Conservation (phyloP, 1,140 invertebrate species). For the Eufriesea mexicana region DNA sequence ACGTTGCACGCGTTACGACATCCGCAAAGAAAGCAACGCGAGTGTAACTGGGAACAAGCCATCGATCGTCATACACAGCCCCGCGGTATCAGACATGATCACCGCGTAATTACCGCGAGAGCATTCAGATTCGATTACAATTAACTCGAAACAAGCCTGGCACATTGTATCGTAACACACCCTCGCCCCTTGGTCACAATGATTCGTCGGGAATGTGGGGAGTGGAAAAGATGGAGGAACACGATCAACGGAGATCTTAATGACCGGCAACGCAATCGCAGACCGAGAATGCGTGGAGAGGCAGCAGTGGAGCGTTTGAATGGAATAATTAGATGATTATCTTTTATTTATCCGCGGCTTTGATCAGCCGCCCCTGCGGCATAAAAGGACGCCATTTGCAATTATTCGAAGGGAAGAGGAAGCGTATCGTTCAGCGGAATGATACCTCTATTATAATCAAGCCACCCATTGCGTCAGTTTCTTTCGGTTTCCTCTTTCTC, state of each 20-base stretch:
- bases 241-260: slow-evolving; percentile 67
- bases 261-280: slow-evolving; percentile 63
- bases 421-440: slow-evolving; percentile 74
- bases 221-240: slow-evolving; percentile 51
- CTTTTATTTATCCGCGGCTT: slow-evolving; percentile 78
- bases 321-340: slow-evolving; percentile 79
- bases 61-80: neutral
- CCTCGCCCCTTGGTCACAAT: slow-evolving; percentile 51
- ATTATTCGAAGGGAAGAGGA: slow-evolving; percentile 76
- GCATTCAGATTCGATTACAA: slow-evolving; percentile 31
- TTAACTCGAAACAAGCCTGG: slow-evolving; percentile 27
- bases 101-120: slow-evolving; percentile 10
- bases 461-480: slow-evolving; percentile 77
- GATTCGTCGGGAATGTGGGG: slow-evolving; percentile 56
- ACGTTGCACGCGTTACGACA: neutral
- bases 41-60: neutral
- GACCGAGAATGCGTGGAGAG: slow-evolving; percentile 36
- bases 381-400: slow-evolving; percentile 78
- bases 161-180: slow-evolving; percentile 39
- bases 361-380: slow-evolving; percentile 71
- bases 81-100: slow-evolving; percentile 6
- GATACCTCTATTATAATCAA: slow-evolving; percentile 82
- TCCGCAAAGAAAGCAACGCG: neutral
- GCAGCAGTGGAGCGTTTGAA: slow-evolving; percentile 66
- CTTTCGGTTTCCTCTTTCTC: slow-evolving; percentile 36